Base-by-base conservation (phyloP, 2,113 vertebrate species). In the Nerophis lumbriciformis region DNA sequence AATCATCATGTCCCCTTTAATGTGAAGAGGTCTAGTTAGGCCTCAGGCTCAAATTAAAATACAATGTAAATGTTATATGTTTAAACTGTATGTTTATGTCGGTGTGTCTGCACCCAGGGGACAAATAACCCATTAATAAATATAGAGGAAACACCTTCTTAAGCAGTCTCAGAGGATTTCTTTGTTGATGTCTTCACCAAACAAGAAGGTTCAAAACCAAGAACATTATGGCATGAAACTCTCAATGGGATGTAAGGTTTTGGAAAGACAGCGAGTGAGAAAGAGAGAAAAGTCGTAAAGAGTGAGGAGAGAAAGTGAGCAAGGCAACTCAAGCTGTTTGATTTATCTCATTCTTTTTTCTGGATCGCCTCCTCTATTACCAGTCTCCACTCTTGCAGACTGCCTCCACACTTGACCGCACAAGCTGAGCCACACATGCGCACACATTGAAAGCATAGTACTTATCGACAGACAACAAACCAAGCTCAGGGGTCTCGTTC, bases 301-400 rank as follows among this genome's bases (percentile, higher is more conserved):
- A 75, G 59, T 49, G 68, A 73, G 56, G 65, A 79, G 52, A 47
- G n/a, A 14, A 57, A 11, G 58, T 53, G 56, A 59, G 65, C 65
- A 65, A 8, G 64, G 67, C 66, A 72, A 78, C 75, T 57, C 63
- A 73, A 69, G 76, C 76, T 82, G 60, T 79, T 78, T 90, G 90
- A 91, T 90, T 90, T 90, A 92, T 91, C 84, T 80, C 85, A 76
- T 75, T 81, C 80, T 82, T 65, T 80, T 83, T 75, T 87, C 86
- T 87, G 78, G 68, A 81, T 86, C 71, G 79, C 80, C 76, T 90
- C 85, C 68, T 80, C 84, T 75, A 87, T 89, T 89, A 89, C 79
- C 81, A 82, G 81, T 67, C 73, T 61, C 69, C 76, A 68, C 80
- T 87, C 76, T 82, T 77, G 69, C 75, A 61, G 73, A 68, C 79